Evolutionary conservation across 2,113 vertebrate genomes (phyloP).

Genomic region (Rhinoderma darwinii): DNA sequence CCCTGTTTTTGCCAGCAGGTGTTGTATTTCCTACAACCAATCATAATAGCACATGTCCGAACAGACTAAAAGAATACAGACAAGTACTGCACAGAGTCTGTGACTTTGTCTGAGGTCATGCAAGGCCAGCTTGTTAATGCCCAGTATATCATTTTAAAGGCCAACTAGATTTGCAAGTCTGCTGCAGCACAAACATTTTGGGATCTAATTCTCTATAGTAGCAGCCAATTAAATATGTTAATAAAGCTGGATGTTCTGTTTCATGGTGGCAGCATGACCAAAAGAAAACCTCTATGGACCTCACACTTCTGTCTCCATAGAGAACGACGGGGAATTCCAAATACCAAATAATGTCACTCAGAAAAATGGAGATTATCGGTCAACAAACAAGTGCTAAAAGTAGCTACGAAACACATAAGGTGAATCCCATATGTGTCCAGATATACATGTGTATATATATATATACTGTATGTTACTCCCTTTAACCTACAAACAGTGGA

Average conservation of each 20-base stretch:
- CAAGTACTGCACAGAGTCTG: neutral
- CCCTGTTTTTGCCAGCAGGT: neutral
- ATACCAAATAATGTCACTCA: slow-evolving; percentile 20
- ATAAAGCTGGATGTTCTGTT: slow-evolving; percentile 53
- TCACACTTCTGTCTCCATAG: slow-evolving; percentile 29
- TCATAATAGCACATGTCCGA: neutral
- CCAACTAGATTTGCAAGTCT: slow-evolving; percentile 55
- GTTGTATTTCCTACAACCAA: neutral
- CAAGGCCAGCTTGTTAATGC: slow-evolving; percentile 36
- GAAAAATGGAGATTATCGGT: neutral
- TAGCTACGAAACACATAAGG: neutral
- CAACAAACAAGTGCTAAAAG: neutral
- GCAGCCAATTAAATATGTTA: slow-evolving; percentile 59
- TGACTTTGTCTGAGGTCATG: neutral
- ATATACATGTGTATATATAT: no score
- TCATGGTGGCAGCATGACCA: slow-evolving; percentile 42
- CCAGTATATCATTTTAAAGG: slow-evolving; percentile 54
- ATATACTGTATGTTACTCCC: no score
- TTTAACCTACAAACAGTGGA: no score
- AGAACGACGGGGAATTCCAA: neutral
- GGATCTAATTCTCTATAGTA: slow-evolving; percentile 45
- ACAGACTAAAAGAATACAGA: neutral
- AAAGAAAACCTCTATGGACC: slow-evolving; percentile 27
- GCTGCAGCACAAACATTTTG: slow-evolving; percentile 55
- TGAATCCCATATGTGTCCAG: neutral